phyloP scores from a whole-genome alignment of 2,888 invertebrate genomes.

The Chrysina gloriosa region DNA sequence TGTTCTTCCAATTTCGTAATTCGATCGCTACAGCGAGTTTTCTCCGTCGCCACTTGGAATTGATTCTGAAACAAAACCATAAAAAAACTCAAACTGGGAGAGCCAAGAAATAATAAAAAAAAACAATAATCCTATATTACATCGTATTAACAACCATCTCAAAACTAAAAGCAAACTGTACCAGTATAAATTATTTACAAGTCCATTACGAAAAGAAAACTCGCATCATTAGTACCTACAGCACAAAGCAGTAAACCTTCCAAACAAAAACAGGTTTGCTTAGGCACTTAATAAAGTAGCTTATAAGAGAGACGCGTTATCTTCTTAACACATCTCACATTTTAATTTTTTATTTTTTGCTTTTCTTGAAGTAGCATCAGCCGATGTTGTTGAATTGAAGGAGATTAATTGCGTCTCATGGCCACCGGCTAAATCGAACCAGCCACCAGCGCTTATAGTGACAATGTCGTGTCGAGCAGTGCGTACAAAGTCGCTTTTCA shows the following conservation, averaged over 20 bases:
- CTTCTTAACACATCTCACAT: conserved; percentile 20
- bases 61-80: conserved; percentile 67
- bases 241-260: conserved; percentile 17
- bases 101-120: neutral
- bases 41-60: conserved; percentile 74
- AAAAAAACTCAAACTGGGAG: neutral
- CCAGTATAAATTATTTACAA: conserved; percentile 34
- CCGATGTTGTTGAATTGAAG: neutral
- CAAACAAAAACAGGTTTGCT: conserved; percentile 31
- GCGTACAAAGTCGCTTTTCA: too few relatives aligned
- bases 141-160: neutral
- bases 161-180: conserved; percentile 7
- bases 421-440: neutral
- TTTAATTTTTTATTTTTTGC: conserved; percentile 5
- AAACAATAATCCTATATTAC: neutral
- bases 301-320: conserved; percentile 27
- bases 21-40: conserved; percentile 75
- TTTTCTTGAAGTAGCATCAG: conserved; percentile 9
- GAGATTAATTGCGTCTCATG: conserved; percentile 24
- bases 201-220: conserved; percentile 20
- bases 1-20: conserved; percentile 77
- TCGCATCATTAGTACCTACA: conserved; percentile 31
- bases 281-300: conserved; percentile 19
- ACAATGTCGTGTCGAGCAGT: too few relatives aligned
- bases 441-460: too few relatives aligned